Percentiles rank a stretch among this genome's conserved stretches.
Conservation (phyloP, 1,140 invertebrate genomes). For the Drosophila grimshawi region DNA sequence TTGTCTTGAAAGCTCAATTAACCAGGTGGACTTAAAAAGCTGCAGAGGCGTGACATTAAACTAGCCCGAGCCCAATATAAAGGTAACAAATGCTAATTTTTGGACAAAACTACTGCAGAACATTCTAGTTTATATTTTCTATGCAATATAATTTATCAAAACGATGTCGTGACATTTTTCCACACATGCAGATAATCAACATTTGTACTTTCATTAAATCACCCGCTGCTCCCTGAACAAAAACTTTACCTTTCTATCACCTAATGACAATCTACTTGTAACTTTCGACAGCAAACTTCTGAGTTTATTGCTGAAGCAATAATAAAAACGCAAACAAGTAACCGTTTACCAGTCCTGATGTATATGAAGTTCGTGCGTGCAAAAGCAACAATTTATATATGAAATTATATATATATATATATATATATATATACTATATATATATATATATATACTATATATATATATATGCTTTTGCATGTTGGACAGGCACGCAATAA, state of each 20-base stretch:
- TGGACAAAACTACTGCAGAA: too few species aligned
- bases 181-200: constrained; percentile 24
- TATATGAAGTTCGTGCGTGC: constrained; percentile 11
- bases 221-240: not conserved
- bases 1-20: too few species aligned
- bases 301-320: too few species aligned
- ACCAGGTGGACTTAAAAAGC: too few species aligned
- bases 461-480: constrained; percentile 21
- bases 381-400: constrained; percentile 6
- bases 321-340: not conserved
- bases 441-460: constrained; percentile 2
- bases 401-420: constrained; percentile 1
- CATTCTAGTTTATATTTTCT: not conserved
- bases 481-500: constrained; percentile 75
- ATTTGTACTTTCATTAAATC: constrained; percentile 17
- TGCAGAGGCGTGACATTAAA: too few species aligned
- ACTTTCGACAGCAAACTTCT: constrained; percentile 23
- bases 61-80: too few species aligned
- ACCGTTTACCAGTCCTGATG: not conserved
- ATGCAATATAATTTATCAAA: not conserved
- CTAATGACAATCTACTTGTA: constrained; percentile 42
- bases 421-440: constrained; percentile 1
- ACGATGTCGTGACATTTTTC: constrained; percentile 5
- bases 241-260: constrained; percentile 2
- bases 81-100: too few species aligned